phyloP scores from a whole-genome alignment of 2,113 vertebrate genomes.

The Ursus arctos region DNA sequence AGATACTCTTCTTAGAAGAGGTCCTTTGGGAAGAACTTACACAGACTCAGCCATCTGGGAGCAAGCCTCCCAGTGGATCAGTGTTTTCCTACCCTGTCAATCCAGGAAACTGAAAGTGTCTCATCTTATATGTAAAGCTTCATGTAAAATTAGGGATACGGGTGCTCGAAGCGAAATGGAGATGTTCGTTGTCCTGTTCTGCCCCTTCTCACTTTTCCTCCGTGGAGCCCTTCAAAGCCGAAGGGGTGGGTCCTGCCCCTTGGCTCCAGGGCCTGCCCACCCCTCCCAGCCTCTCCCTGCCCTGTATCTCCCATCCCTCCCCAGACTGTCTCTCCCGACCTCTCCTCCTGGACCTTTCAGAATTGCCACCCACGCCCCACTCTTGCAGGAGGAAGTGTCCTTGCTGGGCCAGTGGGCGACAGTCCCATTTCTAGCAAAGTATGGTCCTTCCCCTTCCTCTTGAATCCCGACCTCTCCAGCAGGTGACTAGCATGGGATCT shows the following conservation, averaged over 20 bases:
- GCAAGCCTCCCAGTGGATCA: not conserved
- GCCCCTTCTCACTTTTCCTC: fast-evolving
- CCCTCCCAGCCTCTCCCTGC: not conserved
- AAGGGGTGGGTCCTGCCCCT: fast-evolving
- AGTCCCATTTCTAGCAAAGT: not conserved
- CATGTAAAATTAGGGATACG: fast-evolving
- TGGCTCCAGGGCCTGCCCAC: fast-evolving
- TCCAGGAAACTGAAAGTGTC: not conserved
- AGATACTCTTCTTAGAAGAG: not conserved
- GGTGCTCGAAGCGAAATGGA: not conserved
- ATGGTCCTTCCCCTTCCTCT: not conserved
- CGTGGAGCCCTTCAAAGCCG: fast-evolving
- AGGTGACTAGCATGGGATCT: fast-evolving
- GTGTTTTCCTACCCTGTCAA: fast-evolving
- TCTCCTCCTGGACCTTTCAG: not conserved
- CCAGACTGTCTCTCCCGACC: not conserved
- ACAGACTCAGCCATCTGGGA: not conserved
- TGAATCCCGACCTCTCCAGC: fast-evolving
- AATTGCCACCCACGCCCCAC: not conserved
- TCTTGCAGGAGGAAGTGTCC: no score
- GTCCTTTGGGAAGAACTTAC: not conserved
- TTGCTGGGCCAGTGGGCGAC: not conserved
- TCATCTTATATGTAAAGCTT: not conserved
- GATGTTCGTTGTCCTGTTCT: not conserved
- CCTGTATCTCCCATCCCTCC: not conserved